Evolutionary conservation across 2,888 invertebrate genomes (phyloP), one percentile per base, ranked within the genome.

Genomic region (Tipula helvola): DNA sequence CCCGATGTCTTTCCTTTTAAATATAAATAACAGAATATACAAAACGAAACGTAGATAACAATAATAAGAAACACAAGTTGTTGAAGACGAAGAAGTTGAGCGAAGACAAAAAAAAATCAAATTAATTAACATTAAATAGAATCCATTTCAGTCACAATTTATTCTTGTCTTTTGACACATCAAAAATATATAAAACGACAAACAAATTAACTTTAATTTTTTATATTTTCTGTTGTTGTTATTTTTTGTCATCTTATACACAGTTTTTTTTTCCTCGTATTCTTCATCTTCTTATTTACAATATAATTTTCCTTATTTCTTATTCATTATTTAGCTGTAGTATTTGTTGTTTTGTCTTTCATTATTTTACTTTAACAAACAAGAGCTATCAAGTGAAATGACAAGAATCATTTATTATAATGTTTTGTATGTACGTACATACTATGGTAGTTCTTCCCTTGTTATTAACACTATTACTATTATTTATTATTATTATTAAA

Each of bases 401-500:
- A 84, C 84, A 84, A 84, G 84, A 84, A 84, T 84, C 84, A 84
- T 84, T 84, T 84, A 84, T 84, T 84, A 36, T 84, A 84, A 84
- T 84, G 36, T 84, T 84, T 16, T 84, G 71, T 71, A 10, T 71
- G 71, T 71, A 28, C 16, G 16, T 52, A 28, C 3, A 28, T 71
- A 71, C 28, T 71, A 1, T 28, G 28, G 28, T 28, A 28, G 28
- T 71, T 71, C 71, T 71, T 71, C 71, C 71, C 71, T 71, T 28
- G 10, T 28, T 28, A 28, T 28, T 71, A 71, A 71, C 12, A 71
- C 10, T 71, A 28, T 28, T 71, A 71, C 52, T 16, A 57, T 16
- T 16, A 57, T 16, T 57, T 39, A 39, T 39, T 39, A 39, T 39
- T 57, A 28, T 28, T 71, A 71, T 71, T 71, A 71, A 71, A 71